Evolutionary conservation across 2,888 invertebrate genomes (phyloP).

Genomic region (Choristoneura rosaceana): DNA sequence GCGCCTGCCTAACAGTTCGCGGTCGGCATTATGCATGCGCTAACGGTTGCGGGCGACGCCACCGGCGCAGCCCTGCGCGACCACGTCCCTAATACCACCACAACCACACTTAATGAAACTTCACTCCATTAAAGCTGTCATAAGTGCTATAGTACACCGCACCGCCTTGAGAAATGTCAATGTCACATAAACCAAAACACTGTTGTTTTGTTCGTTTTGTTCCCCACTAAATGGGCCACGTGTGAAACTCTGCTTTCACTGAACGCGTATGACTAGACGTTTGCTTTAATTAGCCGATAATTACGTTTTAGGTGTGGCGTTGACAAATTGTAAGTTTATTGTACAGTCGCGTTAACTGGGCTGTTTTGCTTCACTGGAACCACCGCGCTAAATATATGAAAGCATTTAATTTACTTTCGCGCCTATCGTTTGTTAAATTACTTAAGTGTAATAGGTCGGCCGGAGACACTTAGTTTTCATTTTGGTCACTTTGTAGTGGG

Average conservation of each 20-base stretch:
- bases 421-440: slow-evolving; percentile 21
- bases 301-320: slow-evolving; percentile 58
- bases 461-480: neutral
- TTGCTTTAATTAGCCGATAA: slow-evolving; percentile 71
- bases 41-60: slow-evolving; percentile 68
- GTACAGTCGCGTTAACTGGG: slow-evolving; percentile 39
- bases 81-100: slow-evolving; percentile 54
- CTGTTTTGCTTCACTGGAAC: slow-evolving; percentile 26
- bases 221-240: slow-evolving; percentile 62
- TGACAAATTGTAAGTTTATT: slow-evolving; percentile 46
- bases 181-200: slow-evolving; percentile 62
- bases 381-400: slow-evolving; percentile 32
- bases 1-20: slow-evolving; percentile 61
- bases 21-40: slow-evolving; percentile 73
- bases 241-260: slow-evolving; percentile 79
- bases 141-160: slow-evolving; percentile 49
- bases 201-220: slow-evolving; percentile 53
- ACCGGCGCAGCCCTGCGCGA: slow-evolving; percentile 52
- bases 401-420: slow-evolving; percentile 38
- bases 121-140: slow-evolving; percentile 45
- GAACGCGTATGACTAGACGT: slow-evolving; percentile 64
- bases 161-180: slow-evolving; percentile 58
- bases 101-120: slow-evolving; percentile 45
- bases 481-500: neutral
- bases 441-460: slow-evolving; percentile 13